Percentiles rank a stretch among this genome's conserved stretches.
These are phyloP conservation scores for Adelges cooleyi DNA, from an alignment of 1,140 invertebrate species.

Conservation along the genomic window DNA sequence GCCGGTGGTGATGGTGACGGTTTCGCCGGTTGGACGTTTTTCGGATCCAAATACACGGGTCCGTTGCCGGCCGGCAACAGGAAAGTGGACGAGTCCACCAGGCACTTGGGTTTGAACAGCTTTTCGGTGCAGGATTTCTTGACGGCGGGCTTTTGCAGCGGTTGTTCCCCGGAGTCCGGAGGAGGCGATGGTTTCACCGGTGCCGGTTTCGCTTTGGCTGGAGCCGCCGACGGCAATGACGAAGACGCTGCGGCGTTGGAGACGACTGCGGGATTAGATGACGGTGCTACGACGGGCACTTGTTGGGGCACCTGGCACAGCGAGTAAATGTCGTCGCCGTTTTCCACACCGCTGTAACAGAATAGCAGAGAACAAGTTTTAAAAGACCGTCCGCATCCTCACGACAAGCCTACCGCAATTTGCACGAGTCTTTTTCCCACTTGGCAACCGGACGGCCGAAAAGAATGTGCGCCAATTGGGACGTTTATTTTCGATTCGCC, in stretches of 20 bases:
- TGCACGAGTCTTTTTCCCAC: slow-evolving; percentile 1
- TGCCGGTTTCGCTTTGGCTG: neutral
- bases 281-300: neutral
- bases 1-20: neutral
- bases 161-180: neutral
- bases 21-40: neutral
- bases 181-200: neutral
- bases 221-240: neutral
- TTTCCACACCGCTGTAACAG: slow-evolving; percentile 69
- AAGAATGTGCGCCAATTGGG: slow-evolving; percentile 28
- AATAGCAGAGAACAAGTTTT: neutral
- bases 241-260: neutral
- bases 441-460: slow-evolving; percentile 9
- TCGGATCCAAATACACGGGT: slow-evolving; percentile 1
- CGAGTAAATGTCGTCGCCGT: slow-evolving; percentile 73
- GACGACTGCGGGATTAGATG: neutral
- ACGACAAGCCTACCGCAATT: neutral
- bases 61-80: slow-evolving; percentile 7
- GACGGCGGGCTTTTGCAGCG: neutral
- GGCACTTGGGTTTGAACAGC: neutral
- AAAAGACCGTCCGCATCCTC: neutral
- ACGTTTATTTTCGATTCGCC: slow-evolving; percentile 25
- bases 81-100: slow-evolving; percentile 22
- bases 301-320: slow-evolving; percentile 47
- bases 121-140: slow-evolving; percentile 8